Evolutionary conservation across 2,888 invertebrate species (phyloP), one percentile per base, ranked within the genome.

Genomic region (Meiosimyza platycephala): DNA sequence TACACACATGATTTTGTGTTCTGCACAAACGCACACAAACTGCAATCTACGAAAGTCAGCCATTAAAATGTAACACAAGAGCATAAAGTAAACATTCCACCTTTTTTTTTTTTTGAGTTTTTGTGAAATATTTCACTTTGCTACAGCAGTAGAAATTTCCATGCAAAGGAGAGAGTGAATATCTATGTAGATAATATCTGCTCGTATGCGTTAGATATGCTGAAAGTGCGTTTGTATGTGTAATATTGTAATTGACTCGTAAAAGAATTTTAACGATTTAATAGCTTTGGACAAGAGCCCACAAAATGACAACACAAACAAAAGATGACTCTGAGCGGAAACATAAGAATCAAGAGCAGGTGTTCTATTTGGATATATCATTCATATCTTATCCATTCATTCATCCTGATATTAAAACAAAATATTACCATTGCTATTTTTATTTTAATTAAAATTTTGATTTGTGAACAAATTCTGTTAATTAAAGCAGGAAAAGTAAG

Each of bases 21-120:
- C 40, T 16, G 62, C 57, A 18, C 48, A 16, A 66, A 68, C 28
- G 33, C 60, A 66, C 15, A 15, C 55, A 40, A 55, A 59, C 13
- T 48, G 48, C 47, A 7, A 50, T 55, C 22, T 48, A 15, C 51
- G 28, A 50, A 16, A 7, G 40, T 47, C 16, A 52, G 64, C 63
- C 28, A 63, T 72, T 57, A 72, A 72, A 63, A 69, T 63, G 50
- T 63, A 64, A 57, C 47, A 47, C 72, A 68, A 62, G 64, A 68
- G 72, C 68, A 62, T 63, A 72, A 68, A 54, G 57, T 69, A 72
- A 72, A 68, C 72, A 72, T 57, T 63, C 16, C 40, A 16, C 60
- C 16, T 66, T 57, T 22, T 16, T 55, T 55, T 57, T 40, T 22
- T 9, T n/a, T n/a, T n/a, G n/a, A n/a, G 12, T 40, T 62, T 62